These are phyloP conservation scores for Aspidoscelis tigris DNA, from an alignment of 2,113 vertebrate species.

Conservation along the genomic window DNA sequence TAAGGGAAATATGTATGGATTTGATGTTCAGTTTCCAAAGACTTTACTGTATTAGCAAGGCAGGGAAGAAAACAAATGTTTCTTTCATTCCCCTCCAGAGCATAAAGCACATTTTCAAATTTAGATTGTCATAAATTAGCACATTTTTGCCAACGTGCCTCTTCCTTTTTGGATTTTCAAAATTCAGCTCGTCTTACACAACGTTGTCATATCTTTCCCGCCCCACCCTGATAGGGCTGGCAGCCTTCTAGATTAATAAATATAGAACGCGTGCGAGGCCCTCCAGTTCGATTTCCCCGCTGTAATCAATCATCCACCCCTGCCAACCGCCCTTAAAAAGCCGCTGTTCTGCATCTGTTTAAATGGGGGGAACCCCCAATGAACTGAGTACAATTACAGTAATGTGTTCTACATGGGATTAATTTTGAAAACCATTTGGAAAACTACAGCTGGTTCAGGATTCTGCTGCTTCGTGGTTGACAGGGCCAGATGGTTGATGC, in stretches of 20 bases:
- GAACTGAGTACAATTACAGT: too few species aligned
- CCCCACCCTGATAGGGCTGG: not conserved
- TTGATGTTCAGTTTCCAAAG: not conserved
- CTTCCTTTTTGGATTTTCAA: not conserved
- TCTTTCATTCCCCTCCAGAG: not conserved
- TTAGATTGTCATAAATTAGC: conserved; percentile 14
- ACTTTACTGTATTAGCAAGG: not conserved
- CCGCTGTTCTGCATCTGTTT: too few species aligned
- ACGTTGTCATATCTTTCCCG: not conserved
- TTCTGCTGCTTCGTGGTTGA: too few species aligned
- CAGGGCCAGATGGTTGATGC: too few species aligned
- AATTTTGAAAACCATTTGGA: too few species aligned
- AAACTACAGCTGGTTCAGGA: too few species aligned
- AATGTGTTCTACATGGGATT: too few species aligned
- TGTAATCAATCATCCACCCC: not conserved
- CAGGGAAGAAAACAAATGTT: too few species aligned
- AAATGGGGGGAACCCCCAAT: too few species aligned
- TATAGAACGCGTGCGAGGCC: not conserved
- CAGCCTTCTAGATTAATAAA: not conserved
- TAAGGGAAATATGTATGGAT: not conserved
- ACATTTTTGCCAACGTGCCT: not conserved
- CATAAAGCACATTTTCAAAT: conserved; percentile 4
- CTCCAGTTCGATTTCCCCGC: not conserved
- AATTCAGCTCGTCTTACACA: not conserved
- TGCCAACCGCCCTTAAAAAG: not conserved